Evolutionary conservation across 2,888 invertebrate genomes (phyloP).

Genomic region (Erebia aethiops): DNA sequence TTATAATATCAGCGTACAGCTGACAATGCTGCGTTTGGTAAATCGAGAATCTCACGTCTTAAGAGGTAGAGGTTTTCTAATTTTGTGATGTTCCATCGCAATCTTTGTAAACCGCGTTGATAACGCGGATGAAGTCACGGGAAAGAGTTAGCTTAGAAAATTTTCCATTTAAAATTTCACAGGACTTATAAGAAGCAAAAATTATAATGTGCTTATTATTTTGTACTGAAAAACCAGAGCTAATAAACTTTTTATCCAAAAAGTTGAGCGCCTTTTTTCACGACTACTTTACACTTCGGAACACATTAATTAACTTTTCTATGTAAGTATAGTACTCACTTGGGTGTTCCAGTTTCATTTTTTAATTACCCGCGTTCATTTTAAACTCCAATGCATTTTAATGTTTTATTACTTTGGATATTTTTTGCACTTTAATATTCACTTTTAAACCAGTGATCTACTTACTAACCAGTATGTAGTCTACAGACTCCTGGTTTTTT

Average conservation of each 20-base stretch:
- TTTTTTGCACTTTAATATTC: neutral
- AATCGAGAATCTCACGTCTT: no score
- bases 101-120: no score
- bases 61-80: no score
- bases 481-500: neutral
- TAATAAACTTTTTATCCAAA: constrained; percentile 17
- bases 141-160: no score
- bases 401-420: constrained; percentile 20
- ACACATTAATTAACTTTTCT: constrained; percentile 38
- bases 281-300: constrained; percentile 32
- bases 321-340: constrained; percentile 34
- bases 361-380: constrained; percentile 25
- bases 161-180: no score
- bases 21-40: no score
- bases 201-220: neutral
- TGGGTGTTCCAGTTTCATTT: constrained; percentile 35
- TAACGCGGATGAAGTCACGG: no score
- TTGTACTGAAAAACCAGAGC: neutral
- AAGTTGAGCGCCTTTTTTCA: constrained; percentile 29
- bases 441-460: neutral
- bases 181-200: no score
- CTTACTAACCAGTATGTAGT: neutral
- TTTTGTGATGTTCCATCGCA: no score
- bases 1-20: no score
- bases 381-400: constrained; percentile 28